Conservation (phyloP, 1,140 invertebrate species). For the Tetragonula clypearis region DNA sequence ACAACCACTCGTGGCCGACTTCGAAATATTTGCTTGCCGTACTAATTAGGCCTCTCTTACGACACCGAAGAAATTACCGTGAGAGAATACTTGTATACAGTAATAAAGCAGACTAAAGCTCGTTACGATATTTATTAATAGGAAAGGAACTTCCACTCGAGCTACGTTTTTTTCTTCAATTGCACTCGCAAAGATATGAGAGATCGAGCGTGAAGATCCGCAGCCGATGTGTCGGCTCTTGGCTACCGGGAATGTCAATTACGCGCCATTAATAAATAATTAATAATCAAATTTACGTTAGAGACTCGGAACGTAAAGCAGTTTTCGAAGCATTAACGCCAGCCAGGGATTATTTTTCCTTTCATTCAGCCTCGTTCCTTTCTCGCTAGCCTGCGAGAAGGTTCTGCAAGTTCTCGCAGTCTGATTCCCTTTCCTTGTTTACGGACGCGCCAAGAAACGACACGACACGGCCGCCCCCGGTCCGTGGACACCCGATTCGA, state of each 20-base stretch:
- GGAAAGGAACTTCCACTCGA: too few relatives aligned
- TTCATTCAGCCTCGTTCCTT: not conserved
- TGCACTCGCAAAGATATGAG: too few relatives aligned
- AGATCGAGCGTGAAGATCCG: too few relatives aligned
- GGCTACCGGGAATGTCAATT: too few relatives aligned
- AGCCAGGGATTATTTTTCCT: not conserved
- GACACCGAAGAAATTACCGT: not conserved
- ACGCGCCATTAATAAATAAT: not conserved
- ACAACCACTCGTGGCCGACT: not conserved
- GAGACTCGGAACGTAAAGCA: too few relatives aligned
- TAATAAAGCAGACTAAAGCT: too few relatives aligned
- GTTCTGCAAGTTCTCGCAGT: not conserved
- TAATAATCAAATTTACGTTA: not conserved
- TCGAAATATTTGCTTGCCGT: constrained; percentile 7
- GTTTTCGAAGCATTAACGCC: not conserved
- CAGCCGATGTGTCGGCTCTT: too few relatives aligned
- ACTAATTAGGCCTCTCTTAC: constrained; percentile 4
- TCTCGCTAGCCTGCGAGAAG: not conserved
- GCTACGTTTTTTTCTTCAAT: too few relatives aligned
- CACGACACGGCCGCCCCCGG: not conserved
- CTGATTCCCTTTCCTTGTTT: constrained; percentile 19
- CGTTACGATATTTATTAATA: too few relatives aligned
- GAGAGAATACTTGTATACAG: not conserved
- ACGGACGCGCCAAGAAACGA: constrained; percentile 18
- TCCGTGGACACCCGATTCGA: constrained; percentile 7